A percentile compares a stretch with the other conserved stretches of the same genome.
These are phyloP conservation scores for Troilus luridus DNA, from an alignment of 2,888 invertebrate genomes.

Conservation along the genomic window DNA sequence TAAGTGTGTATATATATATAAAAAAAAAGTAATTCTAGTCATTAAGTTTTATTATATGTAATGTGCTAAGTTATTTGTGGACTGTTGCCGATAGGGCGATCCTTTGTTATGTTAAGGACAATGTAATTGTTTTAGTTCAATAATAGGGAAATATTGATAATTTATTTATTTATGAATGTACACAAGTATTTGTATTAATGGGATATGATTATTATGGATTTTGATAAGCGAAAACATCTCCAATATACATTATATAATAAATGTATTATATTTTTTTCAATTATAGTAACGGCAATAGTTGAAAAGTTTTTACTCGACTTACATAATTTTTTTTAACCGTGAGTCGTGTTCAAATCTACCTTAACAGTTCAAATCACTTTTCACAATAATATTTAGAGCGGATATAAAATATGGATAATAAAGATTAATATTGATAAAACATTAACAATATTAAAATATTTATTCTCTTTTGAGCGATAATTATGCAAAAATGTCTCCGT, in stretches of 20 bases:
- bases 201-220: not conserved
- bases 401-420: too few species aligned
- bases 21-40: slow-evolving; percentile 52
- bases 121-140: not conserved
- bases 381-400: too few species aligned
- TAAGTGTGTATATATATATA: slow-evolving; percentile 23
- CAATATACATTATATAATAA: not conserved
- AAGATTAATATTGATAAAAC: too few species aligned
- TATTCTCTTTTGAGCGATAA: too few species aligned
- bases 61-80: slow-evolving; percentile 52
- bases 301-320: too few species aligned
- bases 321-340: too few species aligned
- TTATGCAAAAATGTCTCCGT: too few species aligned
- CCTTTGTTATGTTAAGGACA: not conserved
- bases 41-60: slow-evolving; percentile 51
- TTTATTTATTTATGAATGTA: not conserved
- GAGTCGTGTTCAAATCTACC: too few species aligned
- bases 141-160: not conserved
- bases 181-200: not conserved
- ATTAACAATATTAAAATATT: too few species aligned
- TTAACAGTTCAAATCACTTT: too few species aligned
- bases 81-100: slow-evolving; percentile 40
- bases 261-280: too few species aligned
- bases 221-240: slow-evolving; percentile 21
- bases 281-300: too few species aligned